These are phyloP conservation scores for Andrena marginata DNA, from an alignment of 2,888 invertebrate species.

Conservation along the genomic window DNA sequence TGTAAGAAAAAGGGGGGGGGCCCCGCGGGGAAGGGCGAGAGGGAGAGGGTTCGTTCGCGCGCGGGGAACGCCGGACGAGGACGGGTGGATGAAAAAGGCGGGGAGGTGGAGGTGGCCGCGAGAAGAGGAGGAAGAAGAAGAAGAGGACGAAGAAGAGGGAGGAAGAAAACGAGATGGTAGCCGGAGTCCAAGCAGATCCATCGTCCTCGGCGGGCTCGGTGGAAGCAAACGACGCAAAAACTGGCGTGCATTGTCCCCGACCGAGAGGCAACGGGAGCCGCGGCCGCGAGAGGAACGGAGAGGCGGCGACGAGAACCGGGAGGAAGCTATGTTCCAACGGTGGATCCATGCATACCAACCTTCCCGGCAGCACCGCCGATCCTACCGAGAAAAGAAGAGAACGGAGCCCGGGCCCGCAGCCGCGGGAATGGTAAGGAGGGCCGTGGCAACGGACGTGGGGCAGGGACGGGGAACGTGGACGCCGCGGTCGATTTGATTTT, in stretches of 20 bases:
- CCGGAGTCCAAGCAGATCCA: slow-evolving; percentile 66
- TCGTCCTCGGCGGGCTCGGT: slow-evolving; percentile 70
- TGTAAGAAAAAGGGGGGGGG: slow-evolving; percentile 30
- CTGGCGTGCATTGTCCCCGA: slow-evolving; percentile 83
- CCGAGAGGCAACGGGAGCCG: slow-evolving; percentile 64
- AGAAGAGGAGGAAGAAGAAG: slow-evolving; percentile 37
- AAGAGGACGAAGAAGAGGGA: slow-evolving; percentile 60
- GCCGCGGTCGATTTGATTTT: slow-evolving; percentile 82
- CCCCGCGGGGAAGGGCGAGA: neutral
- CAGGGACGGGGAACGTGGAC: slow-evolving; percentile 39
- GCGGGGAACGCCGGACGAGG: slow-evolving; percentile 32
- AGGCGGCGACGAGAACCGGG: slow-evolving; percentile 47
- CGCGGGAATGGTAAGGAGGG: slow-evolving; percentile 34
- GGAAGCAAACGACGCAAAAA: slow-evolving; percentile 84
- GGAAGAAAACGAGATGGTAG: slow-evolving; percentile 60
- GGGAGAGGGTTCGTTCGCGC: slow-evolving; percentile 23
- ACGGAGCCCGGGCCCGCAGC: slow-evolving; percentile 13
- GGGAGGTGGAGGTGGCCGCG: slow-evolving; percentile 10
- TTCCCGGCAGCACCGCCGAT: slow-evolving; percentile 60
- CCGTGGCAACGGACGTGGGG: slow-evolving; percentile 12
- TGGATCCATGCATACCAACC: slow-evolving; percentile 79
- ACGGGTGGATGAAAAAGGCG: slow-evolving; percentile 38
- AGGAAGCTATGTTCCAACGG: slow-evolving; percentile 65
- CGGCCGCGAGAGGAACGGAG: slow-evolving; percentile 46
- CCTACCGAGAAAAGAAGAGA: slow-evolving; percentile 68